Conservation (phyloP, 2,113 vertebrate species). For the Festucalex cinctus region DNA sequence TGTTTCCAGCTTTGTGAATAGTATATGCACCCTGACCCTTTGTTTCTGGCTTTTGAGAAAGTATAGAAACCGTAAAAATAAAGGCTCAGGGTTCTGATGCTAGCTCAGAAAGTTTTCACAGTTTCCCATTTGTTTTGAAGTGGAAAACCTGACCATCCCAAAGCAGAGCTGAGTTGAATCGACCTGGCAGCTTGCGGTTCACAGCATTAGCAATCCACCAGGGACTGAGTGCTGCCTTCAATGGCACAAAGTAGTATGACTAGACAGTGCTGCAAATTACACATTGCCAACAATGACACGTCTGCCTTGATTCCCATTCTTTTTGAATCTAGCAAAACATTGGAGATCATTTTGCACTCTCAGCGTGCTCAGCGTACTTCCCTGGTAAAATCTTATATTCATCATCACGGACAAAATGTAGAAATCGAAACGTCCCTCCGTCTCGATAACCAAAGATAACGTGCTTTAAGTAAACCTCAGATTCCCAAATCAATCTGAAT, state of each 20-base stretch:
- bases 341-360: conserved; percentile 22
- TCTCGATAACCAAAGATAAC: conserved; percentile 55
- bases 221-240: not conserved
- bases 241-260: not conserved
- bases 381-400: conserved; percentile 43
- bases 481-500: conserved; percentile 69
- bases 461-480: conserved; percentile 62
- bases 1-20: too few relatives aligned
- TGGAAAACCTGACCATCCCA: not conserved
- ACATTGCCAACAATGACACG: conserved; percentile 1
- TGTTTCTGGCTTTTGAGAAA: too few relatives aligned
- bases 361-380: conserved; percentile 16
- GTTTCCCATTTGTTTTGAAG: not conserved
- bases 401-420: conserved; percentile 35
- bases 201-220: not conserved
- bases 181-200: not conserved
- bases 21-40: too few relatives aligned
- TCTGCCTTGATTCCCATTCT: not conserved
- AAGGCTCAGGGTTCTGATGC: too few relatives aligned
- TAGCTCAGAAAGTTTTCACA: not conserved
- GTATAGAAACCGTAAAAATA: too few relatives aligned
- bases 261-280: not conserved
- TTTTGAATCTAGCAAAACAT: conserved; percentile 4
- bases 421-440: conserved; percentile 48
- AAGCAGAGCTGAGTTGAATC: not conserved